A percentile compares a stretch with the other conserved stretches of the same genome.
phyloP scores from a whole-genome alignment of 2,888 invertebrate species.

The Ectemnius lituratus region DNA sequence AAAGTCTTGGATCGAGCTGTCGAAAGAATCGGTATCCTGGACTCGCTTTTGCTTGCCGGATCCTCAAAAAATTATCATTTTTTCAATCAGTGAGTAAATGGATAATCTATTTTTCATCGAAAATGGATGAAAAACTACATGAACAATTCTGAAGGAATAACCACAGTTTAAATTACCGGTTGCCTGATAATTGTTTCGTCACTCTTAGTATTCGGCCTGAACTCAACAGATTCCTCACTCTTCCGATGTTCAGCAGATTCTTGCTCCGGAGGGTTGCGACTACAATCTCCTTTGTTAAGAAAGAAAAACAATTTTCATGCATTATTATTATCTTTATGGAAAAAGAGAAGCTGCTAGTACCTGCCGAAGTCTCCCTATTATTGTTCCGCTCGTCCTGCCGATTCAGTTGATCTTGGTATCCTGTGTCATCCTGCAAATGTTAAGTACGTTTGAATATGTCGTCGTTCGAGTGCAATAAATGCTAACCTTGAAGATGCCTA shows the following conservation, averaged over 20 bases:
- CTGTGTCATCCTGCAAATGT: conserved; percentile 18
- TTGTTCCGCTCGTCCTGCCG: background rate
- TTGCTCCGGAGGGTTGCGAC: background rate
- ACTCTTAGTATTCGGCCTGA: background rate
- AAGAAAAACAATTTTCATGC: background rate
- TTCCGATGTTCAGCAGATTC: background rate
- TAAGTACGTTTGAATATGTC: conserved; percentile 2
- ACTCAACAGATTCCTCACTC: background rate
- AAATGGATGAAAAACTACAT: background rate
- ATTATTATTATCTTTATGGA: background rate
- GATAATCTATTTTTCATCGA: too few relatives aligned
- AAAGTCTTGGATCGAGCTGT: conserved; percentile 38
- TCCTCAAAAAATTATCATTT: conserved; percentile 36
- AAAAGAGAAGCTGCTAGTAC: background rate
- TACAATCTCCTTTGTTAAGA: background rate
- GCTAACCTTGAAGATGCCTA: conserved; percentile 44
- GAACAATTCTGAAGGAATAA: background rate
- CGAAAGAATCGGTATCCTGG: conserved; percentile 58
- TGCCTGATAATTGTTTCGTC: background rate
- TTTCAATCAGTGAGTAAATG: too few relatives aligned
- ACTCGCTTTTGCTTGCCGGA: conserved; percentile 47
- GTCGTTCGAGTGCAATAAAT: background rate
- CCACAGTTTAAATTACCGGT: background rate
- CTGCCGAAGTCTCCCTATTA: background rate
- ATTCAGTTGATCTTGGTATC: background rate